Conservation (phyloP, 1,140 invertebrate species). For the Heterodera carotae region DNA sequence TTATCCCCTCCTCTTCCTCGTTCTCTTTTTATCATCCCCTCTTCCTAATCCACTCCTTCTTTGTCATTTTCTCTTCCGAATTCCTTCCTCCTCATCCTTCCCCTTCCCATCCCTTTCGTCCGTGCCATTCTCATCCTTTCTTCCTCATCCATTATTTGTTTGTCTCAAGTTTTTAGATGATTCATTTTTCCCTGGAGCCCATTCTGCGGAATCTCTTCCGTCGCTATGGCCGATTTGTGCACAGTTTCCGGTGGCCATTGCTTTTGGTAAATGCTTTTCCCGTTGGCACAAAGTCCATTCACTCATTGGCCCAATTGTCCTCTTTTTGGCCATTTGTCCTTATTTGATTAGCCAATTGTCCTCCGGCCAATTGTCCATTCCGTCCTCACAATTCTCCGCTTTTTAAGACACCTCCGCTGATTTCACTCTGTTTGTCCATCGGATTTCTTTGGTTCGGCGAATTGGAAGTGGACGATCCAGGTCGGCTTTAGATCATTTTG, state of each 20-base stretch:
- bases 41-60: neutral
- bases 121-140: neutral
- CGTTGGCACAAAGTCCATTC: too few relatives aligned
- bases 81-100: neutral
- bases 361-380: neutral
- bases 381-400: neutral
- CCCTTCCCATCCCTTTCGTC: neutral
- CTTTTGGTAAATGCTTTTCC: conserved; percentile 42
- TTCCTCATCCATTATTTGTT: neutral
- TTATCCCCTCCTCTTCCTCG: neutral
- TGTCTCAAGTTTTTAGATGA: neutral
- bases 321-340: neutral
- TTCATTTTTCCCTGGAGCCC: conserved; percentile 50
- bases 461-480: conserved; percentile 60
- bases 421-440: conserved; percentile 51
- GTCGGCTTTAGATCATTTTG: conserved; percentile 3
- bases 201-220: conserved; percentile 50
- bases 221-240: conserved; percentile 49
- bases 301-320: neutral
- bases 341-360: too few relatives aligned
- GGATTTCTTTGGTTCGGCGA: conserved; percentile 61
- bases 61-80: neutral
- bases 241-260: conserved; percentile 55
- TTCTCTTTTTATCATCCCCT: neutral
- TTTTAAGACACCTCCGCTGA: conserved; percentile 47